phyloP scores from a whole-genome alignment of 2,888 invertebrate species.

The Acronicta aceris region DNA sequence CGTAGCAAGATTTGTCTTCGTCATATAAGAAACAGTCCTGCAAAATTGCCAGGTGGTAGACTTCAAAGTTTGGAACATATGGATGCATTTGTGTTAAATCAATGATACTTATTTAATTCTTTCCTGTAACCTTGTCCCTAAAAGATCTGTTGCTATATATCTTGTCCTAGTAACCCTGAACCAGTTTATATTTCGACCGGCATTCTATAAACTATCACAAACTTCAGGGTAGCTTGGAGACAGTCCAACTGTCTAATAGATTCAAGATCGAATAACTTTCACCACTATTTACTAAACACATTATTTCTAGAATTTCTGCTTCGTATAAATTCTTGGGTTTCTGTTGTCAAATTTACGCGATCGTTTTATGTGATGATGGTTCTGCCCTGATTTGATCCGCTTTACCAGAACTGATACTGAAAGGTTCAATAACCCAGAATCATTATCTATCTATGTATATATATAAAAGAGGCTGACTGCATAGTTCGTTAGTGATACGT shows the following conservation, averaged over 20 bases:
- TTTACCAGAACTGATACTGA: too few species aligned
- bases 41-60: too few species aligned
- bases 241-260: conserved; percentile 49
- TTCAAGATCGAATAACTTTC: conserved; percentile 30
- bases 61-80: too few species aligned
- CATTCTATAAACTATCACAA: conserved; percentile 43
- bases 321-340: conserved; percentile 14
- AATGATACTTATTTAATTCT: conserved; percentile 1
- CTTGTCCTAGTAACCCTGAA: conserved; percentile 45
- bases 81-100: too few species aligned
- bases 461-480: too few species aligned
- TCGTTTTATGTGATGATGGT: too few species aligned
- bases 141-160: conserved; percentile 36
- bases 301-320: conserved; percentile 14
- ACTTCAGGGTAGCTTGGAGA: conserved; percentile 40
- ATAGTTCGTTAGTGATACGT: too few species aligned
- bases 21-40: too few species aligned
- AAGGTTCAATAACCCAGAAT: too few species aligned
- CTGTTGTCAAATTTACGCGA: neutral
- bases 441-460: too few species aligned
- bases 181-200: conserved; percentile 34
- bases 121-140: conserved; percentile 26
- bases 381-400: too few species aligned
- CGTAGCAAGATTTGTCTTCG: too few species aligned
- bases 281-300: conserved; percentile 21